A percentile compares a stretch with the other conserved stretches of the same genome.
phyloP scores from a whole-genome alignment of 1,140 invertebrate genomes.

The Panulirus ornatus region DNA sequence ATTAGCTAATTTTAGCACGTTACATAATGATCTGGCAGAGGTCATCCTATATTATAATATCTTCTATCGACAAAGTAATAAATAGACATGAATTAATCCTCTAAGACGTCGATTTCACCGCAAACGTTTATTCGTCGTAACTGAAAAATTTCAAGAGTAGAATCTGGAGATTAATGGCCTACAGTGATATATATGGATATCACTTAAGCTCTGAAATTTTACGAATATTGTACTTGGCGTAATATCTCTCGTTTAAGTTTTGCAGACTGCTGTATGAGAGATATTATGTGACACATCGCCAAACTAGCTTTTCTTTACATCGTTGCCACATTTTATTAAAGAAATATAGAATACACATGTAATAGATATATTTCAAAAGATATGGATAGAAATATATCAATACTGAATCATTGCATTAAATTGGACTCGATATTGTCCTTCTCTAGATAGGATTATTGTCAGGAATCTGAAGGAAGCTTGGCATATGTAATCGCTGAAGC shows the following conservation, averaged over 20 bases:
- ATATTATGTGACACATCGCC: neutral
- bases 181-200: neutral
- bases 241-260: neutral
- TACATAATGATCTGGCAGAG: neutral
- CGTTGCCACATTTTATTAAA: too few relatives aligned
- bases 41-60: neutral
- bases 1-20: conserved; percentile 22
- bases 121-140: neutral
- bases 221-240: neutral
- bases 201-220: neutral
- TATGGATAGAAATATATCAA: too few relatives aligned
- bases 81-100: neutral
- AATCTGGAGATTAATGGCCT: neutral
- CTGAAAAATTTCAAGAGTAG: neutral
- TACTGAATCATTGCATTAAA: too few relatives aligned
- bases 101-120: neutral
- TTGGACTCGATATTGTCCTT: too few relatives aligned
- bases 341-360: too few relatives aligned
- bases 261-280: neutral
- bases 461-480: too few relatives aligned
- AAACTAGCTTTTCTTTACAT: neutral
- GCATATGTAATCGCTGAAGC: too few relatives aligned
- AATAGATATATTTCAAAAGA: too few relatives aligned
- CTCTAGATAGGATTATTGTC: too few relatives aligned
- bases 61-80: neutral